Conservation (phyloP, 2,888 invertebrate genomes). For the Plutella xylostella region DNA sequence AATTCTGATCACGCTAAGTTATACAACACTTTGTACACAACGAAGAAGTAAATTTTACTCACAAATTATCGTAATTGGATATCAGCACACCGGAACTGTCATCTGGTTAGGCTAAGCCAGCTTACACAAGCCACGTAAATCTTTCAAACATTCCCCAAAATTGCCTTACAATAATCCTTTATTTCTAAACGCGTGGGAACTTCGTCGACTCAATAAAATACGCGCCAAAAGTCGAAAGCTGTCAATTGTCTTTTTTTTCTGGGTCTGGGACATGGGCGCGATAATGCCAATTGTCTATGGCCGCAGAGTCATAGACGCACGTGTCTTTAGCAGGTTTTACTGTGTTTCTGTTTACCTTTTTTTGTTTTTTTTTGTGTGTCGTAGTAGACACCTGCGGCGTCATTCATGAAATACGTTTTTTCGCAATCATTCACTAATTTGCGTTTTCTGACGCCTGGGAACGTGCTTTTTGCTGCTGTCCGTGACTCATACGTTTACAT, state of each 20-base stretch:
- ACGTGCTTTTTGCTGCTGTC: not conserved
- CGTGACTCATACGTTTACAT: not conserved
- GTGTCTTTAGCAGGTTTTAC: conserved; percentile 55
- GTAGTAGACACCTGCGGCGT: conserved; percentile 55
- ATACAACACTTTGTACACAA: too few relatives aligned
- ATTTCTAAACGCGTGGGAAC: not conserved
- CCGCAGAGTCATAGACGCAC: conserved; percentile 57
- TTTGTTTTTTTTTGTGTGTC: conserved; percentile 31
- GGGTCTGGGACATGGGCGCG: conserved; percentile 23
- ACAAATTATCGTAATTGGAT: too few relatives aligned
- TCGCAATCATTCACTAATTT: conserved; percentile 34
- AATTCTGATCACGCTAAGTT: too few relatives aligned
- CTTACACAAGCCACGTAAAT: not conserved
- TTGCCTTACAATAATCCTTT: not conserved
- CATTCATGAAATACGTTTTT: conserved; percentile 33
- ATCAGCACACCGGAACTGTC: not conserved
- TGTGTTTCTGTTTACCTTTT: conserved; percentile 38
- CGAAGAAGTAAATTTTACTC: too few relatives aligned
- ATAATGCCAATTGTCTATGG: conserved; percentile 50
- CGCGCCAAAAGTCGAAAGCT: not conserved
- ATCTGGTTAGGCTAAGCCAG: not conserved
- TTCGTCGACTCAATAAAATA: not conserved
- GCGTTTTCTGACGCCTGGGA: conserved; percentile 16
- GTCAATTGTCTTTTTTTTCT: conserved; percentile 1
- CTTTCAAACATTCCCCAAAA: not conserved